Evolutionary conservation across 2,888 invertebrate genomes (phyloP).

Genomic region (Cerastis leucographa): DNA sequence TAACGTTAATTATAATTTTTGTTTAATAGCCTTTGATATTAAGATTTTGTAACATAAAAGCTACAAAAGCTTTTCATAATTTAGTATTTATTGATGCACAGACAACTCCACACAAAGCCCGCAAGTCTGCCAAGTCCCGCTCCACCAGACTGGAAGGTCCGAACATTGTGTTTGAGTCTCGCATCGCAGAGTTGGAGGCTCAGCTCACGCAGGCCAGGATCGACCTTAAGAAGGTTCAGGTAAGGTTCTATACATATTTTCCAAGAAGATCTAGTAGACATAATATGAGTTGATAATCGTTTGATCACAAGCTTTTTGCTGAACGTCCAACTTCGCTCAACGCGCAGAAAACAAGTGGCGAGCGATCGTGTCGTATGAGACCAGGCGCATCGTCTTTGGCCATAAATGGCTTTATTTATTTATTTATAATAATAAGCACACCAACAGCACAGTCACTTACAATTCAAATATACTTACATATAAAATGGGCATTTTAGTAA

Average conservation of each 20-base stretch:
- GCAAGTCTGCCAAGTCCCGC: slow-evolving; percentile 77
- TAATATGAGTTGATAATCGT: not conserved
- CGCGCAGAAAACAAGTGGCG: not conserved
- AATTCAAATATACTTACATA: no score
- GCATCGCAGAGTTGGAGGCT: slow-evolving; percentile 96
- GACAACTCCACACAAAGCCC: slow-evolving; percentile 81
- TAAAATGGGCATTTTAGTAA: no score
- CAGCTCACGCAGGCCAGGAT: slow-evolving; percentile 95
- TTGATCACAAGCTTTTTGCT: not conserved
- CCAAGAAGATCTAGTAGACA: not conserved
- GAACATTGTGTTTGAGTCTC: slow-evolving; percentile 95
- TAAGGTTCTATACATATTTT: slow-evolving; percentile 61
- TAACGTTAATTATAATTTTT: no score
- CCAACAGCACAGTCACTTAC: no score
- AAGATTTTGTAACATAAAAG: no score
- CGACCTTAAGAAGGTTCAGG: slow-evolving; percentile 93
- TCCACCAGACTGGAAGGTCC: slow-evolving; percentile 92
- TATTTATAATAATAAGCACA: no score
- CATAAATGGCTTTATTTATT: no score
- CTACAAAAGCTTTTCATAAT: not conserved
- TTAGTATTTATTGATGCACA: slow-evolving; percentile 37
- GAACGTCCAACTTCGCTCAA: not conserved
- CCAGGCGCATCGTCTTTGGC: not conserved
- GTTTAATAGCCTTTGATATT: no score
- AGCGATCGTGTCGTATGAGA: not conserved